A percentile compares a stretch with the other conserved stretches of the same genome.
These are phyloP conservation scores for Ladona fulva DNA, from an alignment of 1,140 invertebrate genomes.

Conservation along the genomic window DNA sequence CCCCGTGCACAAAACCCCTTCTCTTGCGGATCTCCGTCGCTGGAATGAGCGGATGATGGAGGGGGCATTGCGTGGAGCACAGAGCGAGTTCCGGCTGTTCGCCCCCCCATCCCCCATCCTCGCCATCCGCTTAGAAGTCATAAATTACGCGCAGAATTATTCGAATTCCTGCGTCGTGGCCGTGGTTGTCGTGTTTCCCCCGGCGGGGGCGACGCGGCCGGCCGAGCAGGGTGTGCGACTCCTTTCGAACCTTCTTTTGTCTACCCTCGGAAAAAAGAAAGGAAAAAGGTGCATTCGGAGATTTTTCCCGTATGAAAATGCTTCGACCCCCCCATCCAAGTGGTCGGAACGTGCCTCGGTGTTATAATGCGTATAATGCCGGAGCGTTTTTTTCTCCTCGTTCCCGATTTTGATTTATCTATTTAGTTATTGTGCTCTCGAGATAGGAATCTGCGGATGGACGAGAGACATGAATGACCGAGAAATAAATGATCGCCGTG, in stretches of 20 bases:
- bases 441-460: background rate
- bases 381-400: background rate
- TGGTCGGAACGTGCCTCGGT: background rate
- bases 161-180: background rate
- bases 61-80: background rate
- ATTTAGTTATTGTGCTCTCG: background rate
- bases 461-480: background rate
- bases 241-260: background rate
- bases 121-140: background rate
- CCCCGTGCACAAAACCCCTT: background rate
- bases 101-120: background rate
- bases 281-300: background rate
- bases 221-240: background rate
- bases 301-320: background rate
- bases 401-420: slow-evolving; percentile 1
- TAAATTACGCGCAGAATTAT: background rate
- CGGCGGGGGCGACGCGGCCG: background rate
- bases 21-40: background rate
- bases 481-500: too few relatives aligned
- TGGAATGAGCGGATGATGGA: background rate
- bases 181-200: background rate
- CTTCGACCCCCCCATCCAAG: background rate
- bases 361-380: background rate
- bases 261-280: background rate
- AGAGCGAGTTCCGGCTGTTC: background rate